Percentiles rank a stretch among this genome's conserved stretches.
Evolutionary conservation across 2,113 vertebrate genomes (phyloP).

Genomic region (Sylvilagus bachmani): DNA sequence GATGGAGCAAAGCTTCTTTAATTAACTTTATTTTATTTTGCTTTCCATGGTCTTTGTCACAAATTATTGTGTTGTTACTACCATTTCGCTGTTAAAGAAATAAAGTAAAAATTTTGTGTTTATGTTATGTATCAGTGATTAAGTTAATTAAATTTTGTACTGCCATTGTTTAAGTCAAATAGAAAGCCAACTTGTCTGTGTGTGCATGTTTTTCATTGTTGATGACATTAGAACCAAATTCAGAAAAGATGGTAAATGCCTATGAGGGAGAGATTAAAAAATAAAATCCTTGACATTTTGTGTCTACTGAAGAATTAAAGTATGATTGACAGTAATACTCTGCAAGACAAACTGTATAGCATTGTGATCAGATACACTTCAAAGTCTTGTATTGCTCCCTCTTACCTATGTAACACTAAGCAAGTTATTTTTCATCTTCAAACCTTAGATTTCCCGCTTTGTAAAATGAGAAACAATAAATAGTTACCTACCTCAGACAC

Average conservation of each 20-base stretch:
- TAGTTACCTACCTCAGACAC: slow-evolving; percentile 67
- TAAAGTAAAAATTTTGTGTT: slow-evolving; percentile 72
- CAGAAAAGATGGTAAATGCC: slow-evolving; percentile 43
- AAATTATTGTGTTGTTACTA: slow-evolving; percentile 65
- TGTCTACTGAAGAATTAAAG: slow-evolving; percentile 26
- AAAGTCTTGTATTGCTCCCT: slow-evolving; percentile 37
- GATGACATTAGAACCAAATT: slow-evolving; percentile 48
- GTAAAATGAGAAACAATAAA: slow-evolving; percentile 75
- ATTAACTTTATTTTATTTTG: slow-evolving; percentile 66
- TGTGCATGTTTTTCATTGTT: slow-evolving; percentile 55
- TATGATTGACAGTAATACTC: slow-evolving; percentile 30
- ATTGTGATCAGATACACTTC: not conserved
- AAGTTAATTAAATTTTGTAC: slow-evolving; percentile 57
- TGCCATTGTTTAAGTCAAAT: slow-evolving; percentile 24
- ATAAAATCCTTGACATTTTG: not conserved
- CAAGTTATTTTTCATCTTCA: slow-evolving; percentile 33
- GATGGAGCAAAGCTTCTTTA: slow-evolving; percentile 28
- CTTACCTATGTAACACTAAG: slow-evolving; percentile 20
- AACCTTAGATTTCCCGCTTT: not conserved
- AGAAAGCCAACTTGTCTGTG: not conserved
- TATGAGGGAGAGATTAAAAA: not conserved
- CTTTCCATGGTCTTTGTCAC: slow-evolving; percentile 51
- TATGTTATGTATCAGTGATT: slow-evolving; percentile 56
- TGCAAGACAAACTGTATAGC: not conserved
- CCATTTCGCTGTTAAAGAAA: slow-evolving; percentile 75